phyloP scores from a whole-genome alignment of 1,140 invertebrate genomes.

The Lordiphosa clarofinis region DNA sequence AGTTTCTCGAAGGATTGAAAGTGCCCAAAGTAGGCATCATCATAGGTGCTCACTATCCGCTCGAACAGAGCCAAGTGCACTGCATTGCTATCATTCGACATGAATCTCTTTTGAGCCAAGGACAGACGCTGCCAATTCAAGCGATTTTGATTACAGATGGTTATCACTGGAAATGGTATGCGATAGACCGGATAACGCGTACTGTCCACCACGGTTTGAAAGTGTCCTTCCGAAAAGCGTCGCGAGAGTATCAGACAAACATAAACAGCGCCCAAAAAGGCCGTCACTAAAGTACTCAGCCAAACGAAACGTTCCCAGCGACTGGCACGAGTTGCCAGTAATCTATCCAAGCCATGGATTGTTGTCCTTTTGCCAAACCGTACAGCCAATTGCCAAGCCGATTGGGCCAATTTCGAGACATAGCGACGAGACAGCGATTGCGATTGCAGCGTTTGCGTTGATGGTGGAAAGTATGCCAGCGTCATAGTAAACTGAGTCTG shows the following conservation, averaged over 20 bases:
- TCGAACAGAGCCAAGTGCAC: conserved; percentile 45
- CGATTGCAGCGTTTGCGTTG: conserved; percentile 3
- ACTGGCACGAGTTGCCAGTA: conserved; percentile 47
- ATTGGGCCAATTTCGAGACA: conserved; percentile 17
- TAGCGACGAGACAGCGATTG: conserved; percentile 23
- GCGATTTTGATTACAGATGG: conserved; percentile 74
- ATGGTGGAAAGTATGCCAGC: conserved; percentile 32
- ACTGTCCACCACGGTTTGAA: conserved; percentile 73
- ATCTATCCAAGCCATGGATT: conserved; percentile 63
- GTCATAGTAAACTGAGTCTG: conserved; percentile 46
- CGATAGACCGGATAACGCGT: conserved; percentile 66
- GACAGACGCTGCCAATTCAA: conserved; percentile 65
- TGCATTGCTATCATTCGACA: conserved; percentile 45
- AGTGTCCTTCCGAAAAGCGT: conserved; percentile 58
- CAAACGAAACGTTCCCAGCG: conserved; percentile 64
- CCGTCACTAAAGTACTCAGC: conserved; percentile 57
- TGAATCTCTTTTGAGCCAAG: conserved; percentile 48
- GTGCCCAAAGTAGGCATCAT: conserved; percentile 54
- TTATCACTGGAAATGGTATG: conserved; percentile 71
- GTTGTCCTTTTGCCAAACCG: conserved; percentile 64
- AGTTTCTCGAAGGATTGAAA: conserved; percentile 61
- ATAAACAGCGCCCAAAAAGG: conserved; percentile 63
- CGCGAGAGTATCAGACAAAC: conserved; percentile 66
- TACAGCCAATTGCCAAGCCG: conserved; percentile 55
- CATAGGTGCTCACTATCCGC: conserved; percentile 49